Conservation (phyloP, 2,888 invertebrate species). For the Plutella xylostella region DNA sequence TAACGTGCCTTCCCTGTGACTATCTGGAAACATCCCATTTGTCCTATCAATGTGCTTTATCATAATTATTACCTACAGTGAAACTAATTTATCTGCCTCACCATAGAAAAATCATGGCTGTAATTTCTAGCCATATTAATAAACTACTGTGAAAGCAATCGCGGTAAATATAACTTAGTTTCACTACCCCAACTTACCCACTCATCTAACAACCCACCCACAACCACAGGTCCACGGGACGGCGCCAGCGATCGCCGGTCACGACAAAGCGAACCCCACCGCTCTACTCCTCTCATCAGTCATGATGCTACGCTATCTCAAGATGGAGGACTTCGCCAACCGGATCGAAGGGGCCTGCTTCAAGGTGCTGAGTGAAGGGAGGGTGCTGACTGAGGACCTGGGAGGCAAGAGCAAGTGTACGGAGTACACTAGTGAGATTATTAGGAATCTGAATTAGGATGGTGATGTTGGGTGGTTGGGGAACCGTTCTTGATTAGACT, state of each 20-base stretch:
- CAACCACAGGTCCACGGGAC: constrained; percentile 98
- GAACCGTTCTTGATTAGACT: too few relatives aligned
- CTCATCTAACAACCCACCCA: too few relatives aligned
- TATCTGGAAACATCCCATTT: too few relatives aligned
- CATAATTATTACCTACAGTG: too few relatives aligned
- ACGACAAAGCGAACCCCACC: constrained; percentile 98
- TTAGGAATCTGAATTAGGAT: constrained; percentile 36
- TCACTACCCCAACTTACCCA: too few relatives aligned
- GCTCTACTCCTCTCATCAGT: constrained; percentile 95
- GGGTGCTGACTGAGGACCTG: constrained; percentile 90
- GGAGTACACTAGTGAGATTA: constrained; percentile 92
- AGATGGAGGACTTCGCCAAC: constrained; percentile 76
- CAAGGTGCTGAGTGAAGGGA: constrained; percentile 85
- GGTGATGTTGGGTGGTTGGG: constrained; percentile 4
- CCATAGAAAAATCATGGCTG: too few relatives aligned
- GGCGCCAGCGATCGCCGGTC: constrained; percentile 96
- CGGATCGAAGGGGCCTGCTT: constrained; percentile 88
- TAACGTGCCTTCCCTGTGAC: too few relatives aligned
- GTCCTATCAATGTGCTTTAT: too few relatives aligned
- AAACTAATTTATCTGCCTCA: too few relatives aligned
- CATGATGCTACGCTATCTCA: constrained; percentile 98
- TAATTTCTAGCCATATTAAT: too few relatives aligned
- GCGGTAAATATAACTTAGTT: too few relatives aligned
- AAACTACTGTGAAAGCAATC: too few relatives aligned
- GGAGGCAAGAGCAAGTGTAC: constrained; percentile 95